Conservation (phyloP, 2,888 invertebrate species). For the Drosophila mettleri region DNA sequence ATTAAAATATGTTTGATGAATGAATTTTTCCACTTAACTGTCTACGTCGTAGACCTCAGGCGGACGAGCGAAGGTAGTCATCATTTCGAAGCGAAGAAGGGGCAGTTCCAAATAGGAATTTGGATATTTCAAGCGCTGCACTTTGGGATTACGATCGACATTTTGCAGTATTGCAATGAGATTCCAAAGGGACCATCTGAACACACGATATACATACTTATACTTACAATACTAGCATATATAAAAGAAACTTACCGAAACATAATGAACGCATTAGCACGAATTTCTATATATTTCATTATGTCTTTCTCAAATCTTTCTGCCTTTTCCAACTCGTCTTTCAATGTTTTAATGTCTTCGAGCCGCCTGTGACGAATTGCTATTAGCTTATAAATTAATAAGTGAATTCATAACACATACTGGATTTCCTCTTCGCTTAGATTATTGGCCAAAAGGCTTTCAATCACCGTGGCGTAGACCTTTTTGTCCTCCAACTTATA, state of each 20-base stretch:
- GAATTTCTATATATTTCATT: conserved; percentile 64
- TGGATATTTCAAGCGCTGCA: conserved; percentile 66
- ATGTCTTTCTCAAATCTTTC: conserved; percentile 54
- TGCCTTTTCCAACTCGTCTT: conserved; percentile 51
- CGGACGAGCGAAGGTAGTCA: conserved; percentile 66
- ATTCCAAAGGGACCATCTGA: conserved; percentile 71
- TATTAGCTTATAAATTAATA: no score
- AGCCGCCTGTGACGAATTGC: conserved; percentile 62
- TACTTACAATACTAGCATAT: no score
- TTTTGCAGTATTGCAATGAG: conserved; percentile 76
- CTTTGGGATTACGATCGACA: conserved; percentile 65
- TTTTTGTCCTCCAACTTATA: conserved; percentile 68
- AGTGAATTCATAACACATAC: conserved; percentile 52
- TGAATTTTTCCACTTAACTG: conserved; percentile 57
- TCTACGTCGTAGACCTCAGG: conserved; percentile 78
- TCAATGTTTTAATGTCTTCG: conserved; percentile 66
- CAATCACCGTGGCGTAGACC: conserved; percentile 62
- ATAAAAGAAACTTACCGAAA: conserved; percentile 64
- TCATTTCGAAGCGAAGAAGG: conserved; percentile 81
- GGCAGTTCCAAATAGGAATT: conserved; percentile 81
- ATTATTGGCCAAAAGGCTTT: conserved; percentile 76
- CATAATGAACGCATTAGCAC: conserved; percentile 70
- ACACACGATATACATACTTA: background rate
- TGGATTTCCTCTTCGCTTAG: conserved; percentile 77
- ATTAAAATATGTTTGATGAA: background rate